phyloP scores from a whole-genome alignment of 2,888 invertebrate species.

The Masnerella sp. region DNA sequence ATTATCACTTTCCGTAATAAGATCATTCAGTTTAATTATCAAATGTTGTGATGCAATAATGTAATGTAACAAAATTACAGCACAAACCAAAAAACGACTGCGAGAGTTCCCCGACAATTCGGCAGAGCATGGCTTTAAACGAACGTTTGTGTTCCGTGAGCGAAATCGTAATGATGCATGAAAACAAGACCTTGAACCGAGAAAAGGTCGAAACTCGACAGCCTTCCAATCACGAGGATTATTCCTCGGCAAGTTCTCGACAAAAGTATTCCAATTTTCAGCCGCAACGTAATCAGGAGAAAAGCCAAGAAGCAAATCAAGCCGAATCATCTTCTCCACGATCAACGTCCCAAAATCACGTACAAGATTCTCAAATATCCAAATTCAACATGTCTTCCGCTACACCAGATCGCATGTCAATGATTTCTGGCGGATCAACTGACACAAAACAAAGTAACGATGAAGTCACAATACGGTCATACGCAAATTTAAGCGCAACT shows the following conservation, averaged over 20 bases:
- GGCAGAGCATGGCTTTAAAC: constrained; percentile 74
- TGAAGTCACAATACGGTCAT: constrained; percentile 80
- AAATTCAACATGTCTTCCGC: constrained; percentile 60
- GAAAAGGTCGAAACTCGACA: constrained; percentile 47
- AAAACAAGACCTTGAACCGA: constrained; percentile 67
- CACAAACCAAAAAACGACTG: constrained; percentile 68
- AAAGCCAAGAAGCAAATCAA: constrained; percentile 1
- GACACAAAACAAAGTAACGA: constrained; percentile 74
- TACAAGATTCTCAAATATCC: constrained; percentile 41
- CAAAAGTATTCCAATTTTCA: constrained; percentile 50
- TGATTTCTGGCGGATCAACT: constrained; percentile 70
- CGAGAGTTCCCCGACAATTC: constrained; percentile 66
- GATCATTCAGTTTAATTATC: too few species aligned
- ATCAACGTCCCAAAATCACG: constrained; percentile 18
- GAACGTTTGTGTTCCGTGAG: constrained; percentile 74
- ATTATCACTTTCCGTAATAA: too few species aligned
- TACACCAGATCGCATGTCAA: constrained; percentile 73
- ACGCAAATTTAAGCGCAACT: constrained; percentile 80
- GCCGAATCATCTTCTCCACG: constrained; percentile 23
- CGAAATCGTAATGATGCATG: constrained; percentile 74
- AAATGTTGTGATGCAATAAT: too few species aligned
- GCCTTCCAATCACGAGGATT: constrained; percentile 27
- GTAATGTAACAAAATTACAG: too few species aligned
- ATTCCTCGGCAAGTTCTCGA: constrained; percentile 18
- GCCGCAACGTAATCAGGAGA: constrained; percentile 48